A percentile compares a stretch with the other conserved stretches of the same genome.
phyloP scores from a whole-genome alignment of 2,797 vertebrate species.

The Tamandua tetradactyla region DNA sequence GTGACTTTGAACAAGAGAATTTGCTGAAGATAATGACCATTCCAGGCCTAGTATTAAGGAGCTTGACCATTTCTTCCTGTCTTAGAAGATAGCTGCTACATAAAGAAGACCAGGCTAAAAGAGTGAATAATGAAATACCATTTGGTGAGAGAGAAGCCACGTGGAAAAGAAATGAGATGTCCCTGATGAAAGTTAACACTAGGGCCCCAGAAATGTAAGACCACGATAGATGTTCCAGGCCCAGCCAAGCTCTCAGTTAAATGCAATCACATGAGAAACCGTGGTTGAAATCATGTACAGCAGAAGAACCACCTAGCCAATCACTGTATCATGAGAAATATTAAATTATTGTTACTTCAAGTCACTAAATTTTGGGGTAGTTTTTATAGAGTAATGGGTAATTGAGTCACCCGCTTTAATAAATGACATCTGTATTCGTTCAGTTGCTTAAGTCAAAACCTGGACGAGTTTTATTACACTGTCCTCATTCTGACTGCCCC shows the following conservation, averaged over 20 bases:
- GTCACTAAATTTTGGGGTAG: background rate
- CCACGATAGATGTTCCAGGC: background rate
- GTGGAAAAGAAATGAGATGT: background rate
- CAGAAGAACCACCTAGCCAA: background rate
- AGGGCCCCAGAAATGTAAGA: background rate
- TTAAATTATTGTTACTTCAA: background rate
- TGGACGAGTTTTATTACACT: background rate
- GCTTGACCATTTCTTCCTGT: background rate
- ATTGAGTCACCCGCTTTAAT: background rate
- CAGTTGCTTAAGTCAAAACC: background rate
- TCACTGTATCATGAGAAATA: background rate
- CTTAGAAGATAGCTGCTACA: background rate
- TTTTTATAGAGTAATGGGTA: background rate
- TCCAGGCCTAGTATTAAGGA: constrained; percentile 5
- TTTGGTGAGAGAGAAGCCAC: background rate
- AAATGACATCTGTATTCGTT: background rate
- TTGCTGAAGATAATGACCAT: background rate
- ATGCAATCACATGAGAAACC: background rate
- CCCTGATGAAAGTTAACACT: background rate
- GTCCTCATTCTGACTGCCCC: background rate
- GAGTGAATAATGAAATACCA: background rate
- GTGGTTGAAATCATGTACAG: background rate
- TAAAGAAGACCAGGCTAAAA: background rate
- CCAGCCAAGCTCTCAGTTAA: background rate
- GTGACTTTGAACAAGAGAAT: background rate